Percentiles rank a stretch among this genome's conserved stretches.
Conservation (phyloP, 1,140 invertebrate genomes). For the Bombus confusus region DNA sequence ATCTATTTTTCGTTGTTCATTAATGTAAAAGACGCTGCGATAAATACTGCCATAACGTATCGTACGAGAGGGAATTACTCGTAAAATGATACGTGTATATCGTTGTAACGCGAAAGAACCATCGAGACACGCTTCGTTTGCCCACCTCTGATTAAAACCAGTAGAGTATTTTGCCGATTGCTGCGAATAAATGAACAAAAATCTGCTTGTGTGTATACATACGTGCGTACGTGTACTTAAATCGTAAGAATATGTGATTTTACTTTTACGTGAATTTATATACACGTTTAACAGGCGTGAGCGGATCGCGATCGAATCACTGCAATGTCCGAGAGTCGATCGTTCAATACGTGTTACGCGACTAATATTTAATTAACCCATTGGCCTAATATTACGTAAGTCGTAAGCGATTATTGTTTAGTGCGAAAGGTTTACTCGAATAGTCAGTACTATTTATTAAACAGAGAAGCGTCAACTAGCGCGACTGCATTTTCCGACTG, state of each 20-base stretch:
- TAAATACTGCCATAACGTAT: constrained; percentile 25
- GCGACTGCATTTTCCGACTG: not conserved
- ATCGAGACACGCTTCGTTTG: constrained; percentile 21
- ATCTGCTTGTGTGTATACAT: constrained; percentile 40
- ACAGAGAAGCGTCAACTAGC: not conserved
- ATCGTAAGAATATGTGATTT: constrained; percentile 63
- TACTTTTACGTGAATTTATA: constrained; percentile 58
- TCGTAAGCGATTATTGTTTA: not conserved
- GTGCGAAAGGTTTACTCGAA: not conserved
- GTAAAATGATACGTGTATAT: not conserved
- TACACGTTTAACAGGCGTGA: constrained; percentile 23
- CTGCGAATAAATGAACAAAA: constrained; percentile 32
- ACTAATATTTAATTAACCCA: constrained; percentile 40
- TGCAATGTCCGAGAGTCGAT: not conserved
- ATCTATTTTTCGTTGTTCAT: not conserved
- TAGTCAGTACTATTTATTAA: constrained; percentile 9
- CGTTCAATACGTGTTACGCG: not conserved
- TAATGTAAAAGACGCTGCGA: not conserved
- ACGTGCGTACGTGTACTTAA: constrained; percentile 51
- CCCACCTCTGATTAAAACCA: constrained; percentile 2
- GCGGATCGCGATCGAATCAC: not conserved
- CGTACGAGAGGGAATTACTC: not conserved
- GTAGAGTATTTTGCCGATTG: constrained; percentile 26
- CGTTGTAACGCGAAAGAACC: not conserved
- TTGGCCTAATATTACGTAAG: constrained; percentile 36